These are phyloP conservation scores for Microctenopoma stevenorrisi DNA, from an alignment of 2,797 vertebrate genomes.

Conservation along the genomic window DNA sequence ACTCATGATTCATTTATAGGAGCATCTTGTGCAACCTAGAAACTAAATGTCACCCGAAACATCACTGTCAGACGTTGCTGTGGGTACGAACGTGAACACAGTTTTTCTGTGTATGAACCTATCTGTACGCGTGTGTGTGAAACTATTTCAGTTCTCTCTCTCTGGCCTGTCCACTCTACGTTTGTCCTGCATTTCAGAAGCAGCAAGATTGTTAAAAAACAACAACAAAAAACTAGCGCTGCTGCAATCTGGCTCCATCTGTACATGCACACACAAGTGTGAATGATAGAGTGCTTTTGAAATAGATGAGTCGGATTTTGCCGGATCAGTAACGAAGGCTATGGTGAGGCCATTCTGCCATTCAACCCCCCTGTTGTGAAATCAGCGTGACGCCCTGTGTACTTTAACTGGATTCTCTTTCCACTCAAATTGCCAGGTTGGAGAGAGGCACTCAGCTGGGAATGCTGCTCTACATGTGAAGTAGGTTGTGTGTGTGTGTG, in stretches of 20 bases:
- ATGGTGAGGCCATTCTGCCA: slow-evolving; percentile 65
- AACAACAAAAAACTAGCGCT: background rate
- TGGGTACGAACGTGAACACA: slow-evolving; percentile 21
- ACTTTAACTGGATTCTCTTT: slow-evolving; percentile 74
- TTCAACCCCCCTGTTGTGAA: slow-evolving; percentile 66
- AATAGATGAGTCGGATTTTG: slow-evolving; percentile 67
- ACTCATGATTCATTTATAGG: slow-evolving; percentile 85
- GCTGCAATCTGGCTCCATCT: slow-evolving; percentile 25
- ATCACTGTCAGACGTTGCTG: slow-evolving; percentile 61
- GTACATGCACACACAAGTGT: slow-evolving; percentile 30
- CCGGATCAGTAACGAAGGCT: slow-evolving; percentile 67
- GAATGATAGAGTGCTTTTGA: slow-evolving; percentile 62
- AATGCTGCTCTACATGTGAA: slow-evolving; percentile 79
- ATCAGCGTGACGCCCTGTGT: slow-evolving; percentile 70
- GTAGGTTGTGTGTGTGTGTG: slow-evolving; percentile 55
- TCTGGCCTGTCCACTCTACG: slow-evolving; percentile 3
- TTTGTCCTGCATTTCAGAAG: slow-evolving; percentile 3
- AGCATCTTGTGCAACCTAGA: slow-evolving; percentile 83
- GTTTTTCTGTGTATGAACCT: slow-evolving; percentile 18
- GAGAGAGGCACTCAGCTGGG: slow-evolving; percentile 75
- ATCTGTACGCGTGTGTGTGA: background rate
- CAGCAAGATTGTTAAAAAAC: slow-evolving; percentile 8
- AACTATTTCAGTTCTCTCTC: background rate
- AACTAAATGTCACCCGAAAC: slow-evolving; percentile 83
- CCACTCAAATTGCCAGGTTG: slow-evolving; percentile 74